Evolutionary conservation across 2,888 invertebrate genomes (phyloP).

Genomic region (Lysandra coridon): DNA sequence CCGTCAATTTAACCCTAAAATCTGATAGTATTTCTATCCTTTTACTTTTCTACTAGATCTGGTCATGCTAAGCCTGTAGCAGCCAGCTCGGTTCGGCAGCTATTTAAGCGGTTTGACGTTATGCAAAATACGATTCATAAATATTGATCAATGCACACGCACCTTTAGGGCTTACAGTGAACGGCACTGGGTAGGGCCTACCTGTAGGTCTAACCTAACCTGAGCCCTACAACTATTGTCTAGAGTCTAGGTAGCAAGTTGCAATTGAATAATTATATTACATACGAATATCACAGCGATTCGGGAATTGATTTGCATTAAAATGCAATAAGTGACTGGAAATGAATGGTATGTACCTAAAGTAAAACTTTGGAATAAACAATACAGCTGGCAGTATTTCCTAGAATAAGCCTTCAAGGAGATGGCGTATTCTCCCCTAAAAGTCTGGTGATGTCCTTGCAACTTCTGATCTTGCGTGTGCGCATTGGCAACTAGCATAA

Average conservation of each 20-base stretch:
- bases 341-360: background rate
- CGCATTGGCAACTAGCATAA: no score
- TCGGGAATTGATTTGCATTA: conserved; percentile 1
- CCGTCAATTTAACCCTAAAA: no score
- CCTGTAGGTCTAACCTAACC: background rate
- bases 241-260: background rate
- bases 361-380: no score
- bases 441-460: no score
- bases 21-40: no score
- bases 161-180: background rate
- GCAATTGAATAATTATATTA: background rate
- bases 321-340: conserved; percentile 4
- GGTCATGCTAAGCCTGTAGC: background rate
- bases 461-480: no score
- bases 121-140: background rate
- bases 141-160: background rate
- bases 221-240: conserved; percentile 1
- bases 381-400: no score
- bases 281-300: background rate
- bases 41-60: no score
- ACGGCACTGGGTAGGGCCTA: conserved; percentile 17
- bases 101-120: background rate
- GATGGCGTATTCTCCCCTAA: no score
- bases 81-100: background rate
- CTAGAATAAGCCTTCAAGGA: no score